A percentile compares a stretch with the other conserved stretches of the same genome.
These are phyloP conservation scores for Chondrilla cf. caribensis DNA, from an alignment of 37 sponge, comb jelly and placozoan genomes.

Conservation along the genomic window DNA sequence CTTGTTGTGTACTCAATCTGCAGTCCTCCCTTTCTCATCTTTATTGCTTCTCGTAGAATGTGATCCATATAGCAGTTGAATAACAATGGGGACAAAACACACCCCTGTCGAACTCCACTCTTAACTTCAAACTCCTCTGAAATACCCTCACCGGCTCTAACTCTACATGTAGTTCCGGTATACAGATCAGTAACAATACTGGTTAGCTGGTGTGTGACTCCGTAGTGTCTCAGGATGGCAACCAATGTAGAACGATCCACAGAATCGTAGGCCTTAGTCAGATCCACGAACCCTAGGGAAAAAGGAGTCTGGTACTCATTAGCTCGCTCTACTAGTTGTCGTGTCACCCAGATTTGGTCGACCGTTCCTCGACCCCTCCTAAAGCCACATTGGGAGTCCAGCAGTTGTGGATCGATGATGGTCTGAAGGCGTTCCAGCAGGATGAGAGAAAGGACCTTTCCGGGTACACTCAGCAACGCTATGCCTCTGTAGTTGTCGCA, in stretches of 20 bases:
- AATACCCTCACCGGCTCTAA: neutral
- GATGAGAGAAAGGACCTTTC: conserved; percentile 14
- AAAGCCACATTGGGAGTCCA: conserved; percentile 13
- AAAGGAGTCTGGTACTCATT: conserved; percentile 1
- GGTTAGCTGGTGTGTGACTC: conserved; percentile 6
- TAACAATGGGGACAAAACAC: conserved; percentile 5
- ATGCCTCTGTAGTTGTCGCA: conserved; percentile 20
- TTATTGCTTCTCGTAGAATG: conserved; percentile 1
- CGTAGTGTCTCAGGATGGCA: conserved; percentile 20
- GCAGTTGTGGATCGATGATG: conserved; percentile 12
- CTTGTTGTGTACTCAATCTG: conserved; percentile 17
- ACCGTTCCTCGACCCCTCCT: conserved; percentile 14
- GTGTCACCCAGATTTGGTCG: conserved; percentile 17
- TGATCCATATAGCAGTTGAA: conserved; percentile 18
- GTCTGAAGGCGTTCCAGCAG: conserved; percentile 9
- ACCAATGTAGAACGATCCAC: neutral
- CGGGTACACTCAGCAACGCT: neutral
- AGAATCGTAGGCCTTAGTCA: conserved; percentile 19
- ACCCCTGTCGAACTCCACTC: conserved; percentile 13
- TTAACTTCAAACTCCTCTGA: conserved; percentile 22
- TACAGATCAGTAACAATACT: conserved; percentile 2
- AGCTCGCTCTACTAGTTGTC: conserved; percentile 11
- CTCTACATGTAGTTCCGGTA: conserved; percentile 1
- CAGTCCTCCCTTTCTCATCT: conserved; percentile 19
- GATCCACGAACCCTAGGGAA: conserved; percentile 6